Percentiles rank a stretch among this genome's conserved stretches.
These are phyloP conservation scores for Muschampia plurimacula DNA, from an alignment of 2,888 invertebrate genomes.

Conservation along the genomic window DNA sequence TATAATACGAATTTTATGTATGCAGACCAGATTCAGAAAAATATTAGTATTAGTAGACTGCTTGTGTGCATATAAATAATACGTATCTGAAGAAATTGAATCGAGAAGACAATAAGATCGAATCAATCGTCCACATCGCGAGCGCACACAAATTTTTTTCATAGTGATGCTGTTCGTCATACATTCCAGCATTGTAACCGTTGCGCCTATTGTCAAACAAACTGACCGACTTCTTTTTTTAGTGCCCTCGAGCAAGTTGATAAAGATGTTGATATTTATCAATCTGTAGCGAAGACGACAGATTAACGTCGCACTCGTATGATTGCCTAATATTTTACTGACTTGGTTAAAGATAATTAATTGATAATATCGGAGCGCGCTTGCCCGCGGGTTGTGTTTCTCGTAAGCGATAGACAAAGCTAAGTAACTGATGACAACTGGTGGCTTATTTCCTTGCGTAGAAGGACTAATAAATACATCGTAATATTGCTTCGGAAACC, in stretches of 20 bases:
- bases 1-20: too few relatives aligned
- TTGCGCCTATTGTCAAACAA: slow-evolving; percentile 52
- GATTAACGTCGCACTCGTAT: slow-evolving; percentile 30
- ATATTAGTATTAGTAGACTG: too few relatives aligned
- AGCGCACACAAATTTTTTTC: slow-evolving; percentile 40
- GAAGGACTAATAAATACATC: too few relatives aligned
- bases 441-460: too few relatives aligned
- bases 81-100: neutral
- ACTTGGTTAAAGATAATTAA: neutral
- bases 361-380: neutral
- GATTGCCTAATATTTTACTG: slow-evolving; percentile 16
- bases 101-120: neutral
- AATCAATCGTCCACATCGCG: slow-evolving; percentile 27
- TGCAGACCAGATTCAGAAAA: too few relatives aligned
- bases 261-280: slow-evolving; percentile 44
- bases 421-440: too few relatives aligned
- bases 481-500: too few relatives aligned
- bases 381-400: too few relatives aligned
- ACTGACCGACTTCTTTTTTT: slow-evolving; percentile 45
- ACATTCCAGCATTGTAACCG: slow-evolving; percentile 48
- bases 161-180: slow-evolving; percentile 47
- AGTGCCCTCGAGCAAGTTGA: slow-evolving; percentile 35
- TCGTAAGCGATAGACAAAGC: too few relatives aligned
- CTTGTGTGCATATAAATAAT: too few relatives aligned
- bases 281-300: slow-evolving; percentile 29